phyloP scores from a whole-genome alignment of 2,888 invertebrate species.

The Rhogogaster chlorosoma region DNA sequence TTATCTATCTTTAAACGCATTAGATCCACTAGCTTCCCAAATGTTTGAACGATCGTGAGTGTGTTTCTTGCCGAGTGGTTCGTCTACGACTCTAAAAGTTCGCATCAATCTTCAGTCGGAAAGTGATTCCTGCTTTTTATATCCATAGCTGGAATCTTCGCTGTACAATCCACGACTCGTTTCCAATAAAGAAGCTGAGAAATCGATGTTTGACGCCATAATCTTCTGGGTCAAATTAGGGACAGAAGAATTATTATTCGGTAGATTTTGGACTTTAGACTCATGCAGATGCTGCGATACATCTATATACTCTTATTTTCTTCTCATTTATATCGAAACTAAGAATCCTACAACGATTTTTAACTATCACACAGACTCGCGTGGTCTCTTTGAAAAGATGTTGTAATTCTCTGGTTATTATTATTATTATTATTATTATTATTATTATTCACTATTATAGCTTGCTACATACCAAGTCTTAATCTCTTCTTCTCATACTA shows the following conservation, averaged over 20 bases:
- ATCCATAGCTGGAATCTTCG: too few relatives aligned
- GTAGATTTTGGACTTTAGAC: neutral
- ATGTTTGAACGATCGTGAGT: neutral
- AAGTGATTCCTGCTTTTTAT: neutral
- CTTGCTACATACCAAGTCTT: too few relatives aligned
- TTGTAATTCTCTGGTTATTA: too few relatives aligned
- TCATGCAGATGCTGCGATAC: neutral
- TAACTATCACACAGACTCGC: too few relatives aligned
- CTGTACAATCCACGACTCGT: neutral
- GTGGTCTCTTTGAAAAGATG: too few relatives aligned
- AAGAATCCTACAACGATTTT: too few relatives aligned
- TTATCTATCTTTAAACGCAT: neutral
- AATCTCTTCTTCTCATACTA: too few relatives aligned
- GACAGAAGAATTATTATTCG: neutral
- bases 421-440: too few relatives aligned
- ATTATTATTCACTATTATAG: too few relatives aligned
- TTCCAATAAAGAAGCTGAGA: neutral
- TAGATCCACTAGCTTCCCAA: neutral
- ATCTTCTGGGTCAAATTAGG: neutral
- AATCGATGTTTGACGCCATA: neutral
- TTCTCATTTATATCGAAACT: too few relatives aligned
- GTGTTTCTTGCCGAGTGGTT: neutral
- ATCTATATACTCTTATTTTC: neutral
- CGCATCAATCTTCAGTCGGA: conserved; percentile 1
- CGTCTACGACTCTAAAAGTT: neutral